A percentile compares a stretch with the other conserved stretches of the same genome.
Evolutionary conservation across 30 jellyfish, hydroid and myxozoan genomes (phyloP).

Genomic region (Rhopilema esculentum): DNA sequence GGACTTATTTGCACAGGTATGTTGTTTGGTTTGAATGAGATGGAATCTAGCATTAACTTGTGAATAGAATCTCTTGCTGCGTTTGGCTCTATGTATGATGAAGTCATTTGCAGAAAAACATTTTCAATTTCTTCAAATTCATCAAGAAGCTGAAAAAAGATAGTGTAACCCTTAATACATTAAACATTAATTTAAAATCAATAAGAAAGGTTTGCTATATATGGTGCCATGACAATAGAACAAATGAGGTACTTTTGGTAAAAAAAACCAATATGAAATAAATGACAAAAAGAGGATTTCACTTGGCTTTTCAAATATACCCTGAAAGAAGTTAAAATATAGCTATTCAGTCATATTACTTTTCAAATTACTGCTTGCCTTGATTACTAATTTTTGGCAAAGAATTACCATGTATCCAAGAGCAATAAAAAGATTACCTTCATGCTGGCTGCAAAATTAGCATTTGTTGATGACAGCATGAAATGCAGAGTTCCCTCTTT

Average conservation of each 20-base stretch:
- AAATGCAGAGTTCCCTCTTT: conserved; percentile 5
- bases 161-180: not conserved
- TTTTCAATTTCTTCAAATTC: conserved; percentile 11
- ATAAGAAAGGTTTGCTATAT: no score
- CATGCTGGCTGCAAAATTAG: not conserved
- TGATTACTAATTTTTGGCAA: no score
- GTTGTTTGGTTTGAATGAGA: conserved; percentile 3
- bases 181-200: not conserved
- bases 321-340: no score
- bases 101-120: conserved; percentile 7
- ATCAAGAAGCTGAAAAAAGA: not conserved
- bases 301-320: no score
- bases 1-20: conserved; percentile 5
- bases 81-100: conserved; percentile 34
- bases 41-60: not conserved
- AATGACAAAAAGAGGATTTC: no score
- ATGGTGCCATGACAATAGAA: no score
- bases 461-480: conserved; percentile 1
- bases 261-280: no score
- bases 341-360: no score
- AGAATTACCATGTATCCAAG: no score
- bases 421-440: conserved; percentile 11
- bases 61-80: not conserved
- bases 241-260: no score
- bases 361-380: no score